A percentile compares a stretch with the other conserved stretches of the same genome.
These are phyloP conservation scores for Crotophaga sulcirostris DNA, from an alignment of 2,113 vertebrate genomes.

Conservation along the genomic window DNA sequence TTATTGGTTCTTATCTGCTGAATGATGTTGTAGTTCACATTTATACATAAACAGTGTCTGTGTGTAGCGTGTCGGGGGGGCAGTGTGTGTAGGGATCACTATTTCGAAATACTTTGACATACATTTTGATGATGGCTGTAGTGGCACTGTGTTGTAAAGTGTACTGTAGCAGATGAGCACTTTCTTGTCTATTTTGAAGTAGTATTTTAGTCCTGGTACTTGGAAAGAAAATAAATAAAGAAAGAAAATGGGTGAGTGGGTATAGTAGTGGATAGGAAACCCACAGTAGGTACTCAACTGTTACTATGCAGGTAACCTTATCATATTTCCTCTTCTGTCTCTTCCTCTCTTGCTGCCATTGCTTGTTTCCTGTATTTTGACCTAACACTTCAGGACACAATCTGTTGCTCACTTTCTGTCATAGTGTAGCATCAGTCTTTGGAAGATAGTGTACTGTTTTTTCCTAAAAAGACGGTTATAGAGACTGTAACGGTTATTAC, in stretches of 20 bases:
- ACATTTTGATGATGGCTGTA: background rate
- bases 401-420: background rate
- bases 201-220: background rate
- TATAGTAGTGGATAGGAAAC: background rate
- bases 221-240: background rate
- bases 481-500: background rate
- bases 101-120: background rate
- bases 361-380: background rate
- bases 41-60: accelerated
- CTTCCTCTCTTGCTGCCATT: background rate
- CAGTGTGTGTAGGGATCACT: background rate
- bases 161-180: background rate
- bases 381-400: background rate
- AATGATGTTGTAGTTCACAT: background rate
- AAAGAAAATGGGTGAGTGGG: background rate
- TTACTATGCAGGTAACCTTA: accelerated
- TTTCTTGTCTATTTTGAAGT: background rate
- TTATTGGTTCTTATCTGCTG: background rate
- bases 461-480: background rate
- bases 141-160: background rate
- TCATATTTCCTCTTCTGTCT: background rate
- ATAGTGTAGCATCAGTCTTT: background rate
- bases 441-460: background rate
- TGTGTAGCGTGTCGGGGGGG: too few relatives aligned
- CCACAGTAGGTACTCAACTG: accelerated